phyloP scores from a whole-genome alignment of 2,797 vertebrate species.

The Ibycter americanus region DNA sequence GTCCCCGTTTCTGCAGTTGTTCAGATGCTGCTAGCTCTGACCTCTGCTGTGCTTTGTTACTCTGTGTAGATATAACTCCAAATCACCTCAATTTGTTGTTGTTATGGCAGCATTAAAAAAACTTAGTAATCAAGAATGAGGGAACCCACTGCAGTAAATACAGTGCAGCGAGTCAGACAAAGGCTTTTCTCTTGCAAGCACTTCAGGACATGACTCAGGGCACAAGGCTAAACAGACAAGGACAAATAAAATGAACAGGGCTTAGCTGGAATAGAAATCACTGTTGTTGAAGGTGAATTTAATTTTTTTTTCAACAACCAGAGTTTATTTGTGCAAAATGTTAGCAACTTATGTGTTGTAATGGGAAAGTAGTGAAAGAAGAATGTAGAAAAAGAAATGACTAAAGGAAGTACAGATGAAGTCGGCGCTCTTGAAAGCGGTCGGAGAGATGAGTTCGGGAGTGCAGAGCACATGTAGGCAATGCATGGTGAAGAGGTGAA shows the following conservation, averaged over 20 bases:
- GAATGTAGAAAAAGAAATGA: not conserved
- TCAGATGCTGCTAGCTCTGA: not conserved
- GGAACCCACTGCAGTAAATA: not conserved
- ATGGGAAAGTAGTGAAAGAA: not conserved
- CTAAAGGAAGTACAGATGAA: not conserved
- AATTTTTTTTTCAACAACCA: not conserved
- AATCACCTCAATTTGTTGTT: not conserved
- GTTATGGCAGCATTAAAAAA: conserved; percentile 5
- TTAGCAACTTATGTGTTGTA: not conserved
- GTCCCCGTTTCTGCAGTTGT: fast-evolving
- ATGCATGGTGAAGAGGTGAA: not conserved
- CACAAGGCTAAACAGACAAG: conserved; percentile 7
- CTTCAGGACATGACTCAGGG: not conserved
- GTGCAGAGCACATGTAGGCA: not conserved
- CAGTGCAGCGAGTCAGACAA: not conserved
- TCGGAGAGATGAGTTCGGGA: not conserved
- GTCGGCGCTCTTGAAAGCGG: not conserved
- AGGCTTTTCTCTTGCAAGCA: not conserved
- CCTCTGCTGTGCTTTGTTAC: not conserved
- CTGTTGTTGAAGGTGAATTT: not conserved
- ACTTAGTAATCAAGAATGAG: not conserved
- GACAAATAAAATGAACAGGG: not conserved
- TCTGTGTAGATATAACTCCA: not conserved
- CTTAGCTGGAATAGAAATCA: not conserved
- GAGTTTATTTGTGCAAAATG: not conserved